Conservation (phyloP, 2,888 invertebrate genomes). For the Catocala nupta region DNA sequence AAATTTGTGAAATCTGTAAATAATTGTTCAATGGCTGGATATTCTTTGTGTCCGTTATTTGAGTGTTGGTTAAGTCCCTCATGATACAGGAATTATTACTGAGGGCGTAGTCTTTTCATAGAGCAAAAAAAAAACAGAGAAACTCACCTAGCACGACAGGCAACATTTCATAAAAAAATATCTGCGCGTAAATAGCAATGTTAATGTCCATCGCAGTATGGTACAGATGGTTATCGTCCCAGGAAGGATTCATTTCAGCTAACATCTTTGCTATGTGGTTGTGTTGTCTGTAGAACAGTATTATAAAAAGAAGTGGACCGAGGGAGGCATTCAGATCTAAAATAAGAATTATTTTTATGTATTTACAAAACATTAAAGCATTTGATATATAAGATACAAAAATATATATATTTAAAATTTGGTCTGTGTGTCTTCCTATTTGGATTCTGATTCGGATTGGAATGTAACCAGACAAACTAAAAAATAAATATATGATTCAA, state of each 20-base stretch:
- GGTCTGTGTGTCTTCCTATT: no score
- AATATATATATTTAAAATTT: no score
- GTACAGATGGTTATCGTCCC: constrained; percentile 39
- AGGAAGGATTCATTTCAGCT: constrained; percentile 29
- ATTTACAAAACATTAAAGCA: no score
- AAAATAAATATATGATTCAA: not conserved
- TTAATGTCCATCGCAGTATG: constrained; percentile 34
- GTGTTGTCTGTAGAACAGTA: constrained; percentile 28
- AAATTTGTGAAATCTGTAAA: no score
- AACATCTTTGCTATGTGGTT: constrained; percentile 32
- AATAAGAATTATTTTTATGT: not conserved
- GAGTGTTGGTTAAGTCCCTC: no score
- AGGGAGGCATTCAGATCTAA: constrained; percentile 22
- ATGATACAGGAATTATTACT: no score
- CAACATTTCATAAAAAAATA: constrained; percentile 29
- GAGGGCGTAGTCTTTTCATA: no score
- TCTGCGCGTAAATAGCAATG: constrained; percentile 28
- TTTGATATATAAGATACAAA: no score
- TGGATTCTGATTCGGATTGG: not conserved
- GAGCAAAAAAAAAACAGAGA: no score
- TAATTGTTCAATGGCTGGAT: no score
- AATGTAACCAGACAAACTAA: not conserved
- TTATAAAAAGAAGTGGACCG: constrained; percentile 9
- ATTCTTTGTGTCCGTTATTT: no score
- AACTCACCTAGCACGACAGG: constrained; percentile 30